Evolutionary conservation across 2,888 invertebrate genomes (phyloP).

Genomic region (Octonoba sinensis): DNA sequence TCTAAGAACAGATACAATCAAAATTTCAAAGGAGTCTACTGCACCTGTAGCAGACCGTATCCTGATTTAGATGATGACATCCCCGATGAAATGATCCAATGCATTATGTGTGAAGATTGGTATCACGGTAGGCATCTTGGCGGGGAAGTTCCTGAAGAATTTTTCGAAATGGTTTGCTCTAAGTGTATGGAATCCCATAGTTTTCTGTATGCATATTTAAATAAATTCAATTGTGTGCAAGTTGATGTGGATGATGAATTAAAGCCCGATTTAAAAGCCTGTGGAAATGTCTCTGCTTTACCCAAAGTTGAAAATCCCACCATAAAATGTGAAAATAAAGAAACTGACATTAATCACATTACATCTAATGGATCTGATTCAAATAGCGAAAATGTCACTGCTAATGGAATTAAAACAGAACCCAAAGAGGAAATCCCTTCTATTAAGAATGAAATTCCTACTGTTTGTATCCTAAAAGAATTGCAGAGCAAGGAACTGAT

Average conservation of each 20-base stretch:
- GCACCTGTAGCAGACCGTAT: slow-evolving; percentile 91
- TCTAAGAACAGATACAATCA: slow-evolving; percentile 87
- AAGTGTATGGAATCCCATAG: slow-evolving; percentile 82
- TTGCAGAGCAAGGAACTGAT: background rate
- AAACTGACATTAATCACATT: background rate
- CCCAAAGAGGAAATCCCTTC: background rate
- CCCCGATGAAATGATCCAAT: slow-evolving; percentile 96
- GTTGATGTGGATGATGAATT: background rate
- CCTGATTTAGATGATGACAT: slow-evolving; percentile 87
- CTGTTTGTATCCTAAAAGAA: slow-evolving; percentile 8
- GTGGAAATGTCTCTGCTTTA: no score
- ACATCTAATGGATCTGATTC: background rate
- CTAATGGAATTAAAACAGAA: slow-evolving; percentile 1
- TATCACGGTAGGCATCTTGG: slow-evolving; percentile 79
- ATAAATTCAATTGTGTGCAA: background rate
- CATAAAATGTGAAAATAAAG: background rate
- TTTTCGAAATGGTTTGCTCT: slow-evolving; percentile 87
- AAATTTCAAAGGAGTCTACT: slow-evolving; percentile 94
- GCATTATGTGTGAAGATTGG: slow-evolving; percentile 98
- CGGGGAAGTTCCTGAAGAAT: slow-evolving; percentile 71
- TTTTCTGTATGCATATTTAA: slow-evolving; percentile 82
- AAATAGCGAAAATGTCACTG: no score
- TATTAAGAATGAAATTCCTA: background rate
- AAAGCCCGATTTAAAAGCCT: background rate
- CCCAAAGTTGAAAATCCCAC: no score